Base-by-base conservation (phyloP, 64 coral and sea anemone genomes). In the Stichodactyla helianthus region DNA sequence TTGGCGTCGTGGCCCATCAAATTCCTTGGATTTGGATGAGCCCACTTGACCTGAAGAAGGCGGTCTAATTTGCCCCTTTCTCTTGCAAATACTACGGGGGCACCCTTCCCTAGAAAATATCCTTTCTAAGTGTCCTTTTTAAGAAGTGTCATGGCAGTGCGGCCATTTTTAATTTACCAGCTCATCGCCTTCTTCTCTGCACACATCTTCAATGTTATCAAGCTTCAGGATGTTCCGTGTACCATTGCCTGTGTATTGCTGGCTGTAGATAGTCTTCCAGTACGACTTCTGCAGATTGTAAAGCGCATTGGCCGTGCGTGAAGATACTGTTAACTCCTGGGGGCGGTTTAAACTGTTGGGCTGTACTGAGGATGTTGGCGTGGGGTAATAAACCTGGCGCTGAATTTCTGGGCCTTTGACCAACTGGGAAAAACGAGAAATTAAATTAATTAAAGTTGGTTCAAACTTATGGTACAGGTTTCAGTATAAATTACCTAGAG, bases 231-330 rank as follows among this genome's bases (percentile, higher is more conserved):
- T 85, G 31, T 94, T 98, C 60, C 89, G 89, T 9, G 92, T 84
- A 8, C 89, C 89, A 44, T 89, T 94, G 1, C 89, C 89, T 4
- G 92, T 92, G 80, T 94, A 98, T 67, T 98, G 92, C 20, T 88
- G 87, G 77, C 86, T 88, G 61, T 98, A 98, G 10, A 85, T 57
- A 23, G 95, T 91, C 27, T 88, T 80, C 77, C 88, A 91, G 53
- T 92, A 84, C 0, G 84, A 59, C 35, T 57, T 88, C 15, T 94
- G 92, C 17, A 94, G 79, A 68, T 98, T 94, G 63, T 91, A 89
- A 54, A 97, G 78, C 20, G 92, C 87, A 77, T 98, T 94, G 15
- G 95, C 95, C 20, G 95, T 98, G n/a, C 83, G 86, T 10, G 92
- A 87, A 7, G 89, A 64, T 14, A 98, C 89, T 20, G 92, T 91